Evolutionary conservation across 2,113 vertebrate species (phyloP), one percentile per base, ranked within the genome.

Genomic region (Epinephelus lanceolatus): DNA sequence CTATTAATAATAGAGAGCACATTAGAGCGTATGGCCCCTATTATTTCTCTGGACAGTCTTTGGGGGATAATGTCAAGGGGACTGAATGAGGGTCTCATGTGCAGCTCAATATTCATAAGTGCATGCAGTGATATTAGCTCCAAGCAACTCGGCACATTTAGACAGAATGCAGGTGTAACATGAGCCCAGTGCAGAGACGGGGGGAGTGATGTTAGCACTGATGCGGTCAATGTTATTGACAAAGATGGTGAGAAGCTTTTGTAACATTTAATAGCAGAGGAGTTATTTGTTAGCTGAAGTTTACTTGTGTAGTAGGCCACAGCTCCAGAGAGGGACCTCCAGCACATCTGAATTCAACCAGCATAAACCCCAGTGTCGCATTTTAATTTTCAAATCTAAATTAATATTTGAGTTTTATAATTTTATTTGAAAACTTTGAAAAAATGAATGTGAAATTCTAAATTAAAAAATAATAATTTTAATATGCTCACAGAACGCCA

Each of bases 1-100:
- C 81, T 69, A 85, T 87, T 87, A 87, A 89, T 86, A 86, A 86
- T 79, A 52, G 25, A 84, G 79, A 76, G 57, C 78, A 71, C 71
- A 71, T 82, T 80, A 49, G 57, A 85, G 84, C 56, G 53, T 75
- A 51, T 78, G 78, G 78, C 81, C 74, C 69, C 81, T 75, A 86
- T 90, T 90, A 90, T 45, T 11, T 80, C 78, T 86, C 37, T 47
- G 71, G 85, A 81, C 75, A 80, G 81, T 88, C 84, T 75, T 47
- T 47, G 77, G 75, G 75, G 68, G 78, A 86, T 86, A 84, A 86
- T 82, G 42, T 45, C 42, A 45, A 45, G 42, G 42, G 42, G 42
- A 45, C 42, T 45, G 42, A 45, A 45, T 45, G 42, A 45, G 42
- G 42, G 42, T 45, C 42, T 45, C 55, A 51, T 57, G 62, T 80